These are phyloP conservation scores for Osedax fenrisi DNA, from an alignment of 2,888 invertebrate species.

Conservation along the genomic window DNA sequence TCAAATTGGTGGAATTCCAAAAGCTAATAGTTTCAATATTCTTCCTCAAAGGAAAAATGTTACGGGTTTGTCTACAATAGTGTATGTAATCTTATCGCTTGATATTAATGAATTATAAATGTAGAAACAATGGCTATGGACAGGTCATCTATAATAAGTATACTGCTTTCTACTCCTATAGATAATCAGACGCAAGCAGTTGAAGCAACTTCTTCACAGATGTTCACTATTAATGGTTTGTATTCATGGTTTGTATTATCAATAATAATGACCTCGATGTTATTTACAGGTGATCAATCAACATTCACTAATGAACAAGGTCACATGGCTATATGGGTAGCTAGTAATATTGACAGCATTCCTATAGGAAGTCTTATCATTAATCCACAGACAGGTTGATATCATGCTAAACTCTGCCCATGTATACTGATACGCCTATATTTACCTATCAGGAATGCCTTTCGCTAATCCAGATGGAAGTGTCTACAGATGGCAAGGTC, in stretches of 20 bases:
- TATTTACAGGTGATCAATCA: no score
- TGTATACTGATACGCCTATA: not conserved
- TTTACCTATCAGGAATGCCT: slow-evolving; percentile 56
- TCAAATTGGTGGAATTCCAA: slow-evolving; percentile 57
- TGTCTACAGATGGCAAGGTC: slow-evolving; percentile 57
- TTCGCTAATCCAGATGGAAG: slow-evolving; percentile 65
- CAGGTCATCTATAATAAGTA: no score
- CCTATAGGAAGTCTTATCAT: slow-evolving; percentile 77
- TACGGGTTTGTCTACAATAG: no score
- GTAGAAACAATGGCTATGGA: no score
- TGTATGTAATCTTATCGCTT: no score
- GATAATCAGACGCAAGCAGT: no score
- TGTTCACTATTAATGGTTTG: not conserved
- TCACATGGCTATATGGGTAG: slow-evolving; percentile 59
- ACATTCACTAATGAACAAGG: slow-evolving; percentile 34
- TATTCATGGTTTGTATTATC: not conserved
- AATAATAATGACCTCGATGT: not conserved
- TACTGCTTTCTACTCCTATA: not conserved
- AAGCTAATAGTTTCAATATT: slow-evolving; percentile 74
- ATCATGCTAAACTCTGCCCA: not conserved
- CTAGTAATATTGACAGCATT: slow-evolving; percentile 70
- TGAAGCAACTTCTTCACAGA: not conserved
- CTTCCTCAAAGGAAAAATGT: no score
- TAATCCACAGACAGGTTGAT: slow-evolving; percentile 58
- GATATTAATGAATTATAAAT: no score